These are phyloP conservation scores for Cotesia vestalis DNA, from an alignment of 1,140 invertebrate genomes.

Conservation along the genomic window DNA sequence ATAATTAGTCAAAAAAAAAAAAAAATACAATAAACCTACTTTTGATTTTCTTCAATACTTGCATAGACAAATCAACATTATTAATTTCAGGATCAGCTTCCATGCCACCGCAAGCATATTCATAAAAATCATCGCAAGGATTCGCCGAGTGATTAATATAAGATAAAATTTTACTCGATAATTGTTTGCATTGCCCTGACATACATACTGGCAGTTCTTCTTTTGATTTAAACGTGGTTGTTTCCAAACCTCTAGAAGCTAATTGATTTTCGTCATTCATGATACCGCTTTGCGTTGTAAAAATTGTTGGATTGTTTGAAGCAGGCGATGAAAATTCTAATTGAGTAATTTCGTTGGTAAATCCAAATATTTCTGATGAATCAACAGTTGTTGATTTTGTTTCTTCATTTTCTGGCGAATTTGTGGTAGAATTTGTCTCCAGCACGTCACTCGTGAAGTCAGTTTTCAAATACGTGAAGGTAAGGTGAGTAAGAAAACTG, in stretches of 20 bases:
- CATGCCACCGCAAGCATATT: constrained; percentile 69
- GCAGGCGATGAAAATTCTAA: too few relatives aligned
- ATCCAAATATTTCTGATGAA: neutral
- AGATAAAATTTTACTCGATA: constrained; percentile 58
- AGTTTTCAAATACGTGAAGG: too few relatives aligned
- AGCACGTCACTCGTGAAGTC: too few relatives aligned
- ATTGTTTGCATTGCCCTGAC: constrained; percentile 46
- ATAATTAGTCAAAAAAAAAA: too few relatives aligned
- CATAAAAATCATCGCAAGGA: constrained; percentile 76
- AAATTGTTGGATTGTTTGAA: too few relatives aligned
- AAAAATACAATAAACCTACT: constrained; percentile 21
- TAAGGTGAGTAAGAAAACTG: too few relatives aligned
- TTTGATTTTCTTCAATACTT: constrained; percentile 42
- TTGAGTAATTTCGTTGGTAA: neutral
- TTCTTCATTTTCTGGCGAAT: too few relatives aligned
- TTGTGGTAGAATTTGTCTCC: too few relatives aligned
- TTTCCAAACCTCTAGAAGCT: neutral
- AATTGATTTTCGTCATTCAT: neutral
- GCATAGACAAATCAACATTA: constrained; percentile 36
- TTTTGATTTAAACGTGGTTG: neutral
- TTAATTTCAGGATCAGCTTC: constrained; percentile 43
- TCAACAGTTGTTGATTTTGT: neutral
- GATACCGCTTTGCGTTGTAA: too few relatives aligned
- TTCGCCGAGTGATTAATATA: constrained; percentile 67
- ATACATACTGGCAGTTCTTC: constrained; percentile 36